phyloP scores from a whole-genome alignment of 2,888 invertebrate species.

The Dicyrtomina minuta region DNA sequence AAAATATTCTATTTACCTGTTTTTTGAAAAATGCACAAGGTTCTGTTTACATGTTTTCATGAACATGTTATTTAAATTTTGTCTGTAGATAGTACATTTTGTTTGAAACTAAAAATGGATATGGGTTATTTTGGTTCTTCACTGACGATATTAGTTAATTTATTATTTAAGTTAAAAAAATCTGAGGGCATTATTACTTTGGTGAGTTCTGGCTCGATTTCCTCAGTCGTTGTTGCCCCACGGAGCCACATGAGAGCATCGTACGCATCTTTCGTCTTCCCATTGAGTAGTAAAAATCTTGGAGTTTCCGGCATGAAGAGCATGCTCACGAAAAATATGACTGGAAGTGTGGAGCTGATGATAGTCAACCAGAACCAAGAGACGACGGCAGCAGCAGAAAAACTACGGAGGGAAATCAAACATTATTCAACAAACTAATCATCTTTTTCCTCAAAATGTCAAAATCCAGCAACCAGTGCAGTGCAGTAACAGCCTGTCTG shows the following conservation, averaged over 20 bases:
- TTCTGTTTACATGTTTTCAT: too few species aligned
- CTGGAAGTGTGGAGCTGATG: constrained; percentile 68
- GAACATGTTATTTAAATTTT: too few species aligned
- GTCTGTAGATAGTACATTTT: too few species aligned
- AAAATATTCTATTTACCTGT: too few species aligned
- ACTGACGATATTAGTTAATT: too few species aligned
- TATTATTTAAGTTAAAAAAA: too few species aligned
- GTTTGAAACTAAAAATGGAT: too few species aligned
- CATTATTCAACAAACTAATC: too few species aligned
- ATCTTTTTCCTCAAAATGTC: background rate
- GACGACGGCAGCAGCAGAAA: constrained; percentile 63
- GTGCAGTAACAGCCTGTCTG: too few species aligned
- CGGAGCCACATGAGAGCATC: constrained; percentile 71
- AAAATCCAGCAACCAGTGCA: too few species aligned
- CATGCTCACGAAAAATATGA: constrained; percentile 71
- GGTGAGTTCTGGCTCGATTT: constrained; percentile 47
- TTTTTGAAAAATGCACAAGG: too few species aligned
- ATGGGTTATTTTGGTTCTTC: too few species aligned
- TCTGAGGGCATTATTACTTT: constrained; percentile 41
- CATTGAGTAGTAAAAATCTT: constrained; percentile 67
- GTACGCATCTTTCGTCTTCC: constrained; percentile 64
- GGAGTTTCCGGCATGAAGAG: constrained; percentile 76
- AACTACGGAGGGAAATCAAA: background rate
- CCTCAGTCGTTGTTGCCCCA: constrained; percentile 60
- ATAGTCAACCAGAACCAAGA: constrained; percentile 66